Conservation (phyloP, 2,888 invertebrate genomes). For the Drosophila greeni region DNA sequence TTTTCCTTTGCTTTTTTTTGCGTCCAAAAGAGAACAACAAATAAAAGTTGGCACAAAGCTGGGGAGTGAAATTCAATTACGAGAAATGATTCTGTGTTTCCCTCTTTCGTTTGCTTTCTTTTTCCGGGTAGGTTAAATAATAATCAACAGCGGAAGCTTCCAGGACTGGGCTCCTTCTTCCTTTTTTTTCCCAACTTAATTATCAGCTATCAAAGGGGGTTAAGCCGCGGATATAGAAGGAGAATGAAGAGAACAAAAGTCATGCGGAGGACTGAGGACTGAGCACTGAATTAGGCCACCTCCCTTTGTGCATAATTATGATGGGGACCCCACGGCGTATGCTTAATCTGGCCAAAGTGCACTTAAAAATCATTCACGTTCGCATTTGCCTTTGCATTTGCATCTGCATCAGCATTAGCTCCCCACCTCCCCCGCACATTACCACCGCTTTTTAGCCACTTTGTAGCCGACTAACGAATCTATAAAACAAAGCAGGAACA, state of each 20-base stretch:
- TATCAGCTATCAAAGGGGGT: constrained; percentile 11
- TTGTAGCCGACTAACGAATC: constrained; percentile 65
- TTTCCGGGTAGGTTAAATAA: constrained; percentile 43
- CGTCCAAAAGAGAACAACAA: constrained; percentile 28
- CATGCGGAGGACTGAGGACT: constrained; percentile 4
- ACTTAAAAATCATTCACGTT: constrained; percentile 61
- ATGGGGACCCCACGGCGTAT: constrained; percentile 49
- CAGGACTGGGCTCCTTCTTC: neutral
- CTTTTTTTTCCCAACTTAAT: constrained; percentile 9
- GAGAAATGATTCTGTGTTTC: constrained; percentile 18
- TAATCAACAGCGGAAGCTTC: constrained; percentile 37
- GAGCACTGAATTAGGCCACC: constrained; percentile 20
- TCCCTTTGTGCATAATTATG: constrained; percentile 25
- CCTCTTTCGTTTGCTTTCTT: neutral
- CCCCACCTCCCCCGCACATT: constrained; percentile 7
- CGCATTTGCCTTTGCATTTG: constrained; percentile 33
- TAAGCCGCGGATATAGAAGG: constrained; percentile 12
- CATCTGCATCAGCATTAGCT: constrained; percentile 46
- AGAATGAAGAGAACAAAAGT: constrained; percentile 25
- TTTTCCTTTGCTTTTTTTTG: constrained; percentile 13
- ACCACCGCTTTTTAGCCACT: constrained; percentile 36
- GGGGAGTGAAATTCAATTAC: constrained; percentile 54
- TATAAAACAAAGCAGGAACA: constrained; percentile 48
- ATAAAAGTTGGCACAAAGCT: constrained; percentile 27
- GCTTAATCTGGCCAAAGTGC: constrained; percentile 69